phyloP scores from a whole-genome alignment of 2,113 vertebrate genomes.

The Rostratula benghalensis region DNA sequence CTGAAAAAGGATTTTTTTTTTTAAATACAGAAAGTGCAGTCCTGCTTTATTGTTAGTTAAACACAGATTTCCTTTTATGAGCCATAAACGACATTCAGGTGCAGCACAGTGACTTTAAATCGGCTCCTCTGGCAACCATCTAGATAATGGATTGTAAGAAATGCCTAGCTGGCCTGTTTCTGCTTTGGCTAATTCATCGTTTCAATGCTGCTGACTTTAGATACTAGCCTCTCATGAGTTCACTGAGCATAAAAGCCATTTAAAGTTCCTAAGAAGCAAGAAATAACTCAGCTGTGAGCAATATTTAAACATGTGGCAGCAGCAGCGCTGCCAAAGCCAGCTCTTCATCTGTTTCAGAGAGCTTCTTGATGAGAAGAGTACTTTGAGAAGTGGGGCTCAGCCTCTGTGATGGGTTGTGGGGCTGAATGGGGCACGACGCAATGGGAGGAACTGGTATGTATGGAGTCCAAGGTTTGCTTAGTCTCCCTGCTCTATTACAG shows the following conservation, averaged over 20 bases:
- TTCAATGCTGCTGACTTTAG: slow-evolving; percentile 41
- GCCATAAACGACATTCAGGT: not conserved
- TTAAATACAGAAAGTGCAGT: not conserved
- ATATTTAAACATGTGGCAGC: not conserved
- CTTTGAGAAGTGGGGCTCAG: not conserved
- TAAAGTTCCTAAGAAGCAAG: slow-evolving; percentile 49
- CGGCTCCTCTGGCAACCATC: slow-evolving; percentile 26
- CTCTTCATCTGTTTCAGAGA: not conserved
- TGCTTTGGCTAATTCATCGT: slow-evolving; percentile 26
- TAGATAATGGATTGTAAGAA: not conserved
- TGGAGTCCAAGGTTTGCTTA: not conserved
- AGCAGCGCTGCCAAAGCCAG: not conserved
- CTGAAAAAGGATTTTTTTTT: not conserved
- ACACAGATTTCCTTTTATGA: slow-evolving; percentile 38
- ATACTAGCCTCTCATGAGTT: slow-evolving; percentile 28
- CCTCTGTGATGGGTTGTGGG: not conserved
- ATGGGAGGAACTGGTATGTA: not conserved
- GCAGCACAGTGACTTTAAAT: slow-evolving; percentile 34
- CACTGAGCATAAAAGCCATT: slow-evolving; percentile 46
- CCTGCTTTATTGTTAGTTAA: slow-evolving; percentile 48
- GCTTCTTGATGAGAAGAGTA: not conserved
- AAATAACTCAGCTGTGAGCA: slow-evolving; percentile 64
- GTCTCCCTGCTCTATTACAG: fast-evolving
- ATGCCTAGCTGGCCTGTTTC: not conserved
- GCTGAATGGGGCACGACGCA: not conserved